phyloP scores from a whole-genome alignment of 1,140 invertebrate species.

The Tetragonula clypearis region DNA sequence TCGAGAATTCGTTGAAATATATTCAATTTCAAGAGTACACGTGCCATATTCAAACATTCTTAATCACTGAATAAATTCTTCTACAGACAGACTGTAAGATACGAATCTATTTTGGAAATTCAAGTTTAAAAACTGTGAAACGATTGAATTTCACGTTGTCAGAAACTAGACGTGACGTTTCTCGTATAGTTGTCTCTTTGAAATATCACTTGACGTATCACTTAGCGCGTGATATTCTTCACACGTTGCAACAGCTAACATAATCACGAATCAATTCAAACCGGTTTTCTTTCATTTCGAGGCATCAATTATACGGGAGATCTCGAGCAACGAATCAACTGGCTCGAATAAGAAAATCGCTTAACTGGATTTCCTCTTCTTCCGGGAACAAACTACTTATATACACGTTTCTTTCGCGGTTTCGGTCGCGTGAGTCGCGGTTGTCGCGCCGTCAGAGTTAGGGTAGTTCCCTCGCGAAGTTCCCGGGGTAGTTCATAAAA shows the following conservation, averaged over 20 bases:
- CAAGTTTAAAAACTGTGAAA: slow-evolving; percentile 27
- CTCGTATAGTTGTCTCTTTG: no score
- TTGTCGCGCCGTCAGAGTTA: not conserved
- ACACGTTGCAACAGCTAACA: not conserved
- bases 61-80: no score
- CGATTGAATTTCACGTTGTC: not conserved
- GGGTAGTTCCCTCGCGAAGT: not conserved
- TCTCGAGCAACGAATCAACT: not conserved
- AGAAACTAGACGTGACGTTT: not conserved
- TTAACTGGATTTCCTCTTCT: not conserved
- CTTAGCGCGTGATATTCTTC: no score
- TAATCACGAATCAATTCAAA: no score
- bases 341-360: no score
- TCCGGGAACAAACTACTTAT: not conserved
- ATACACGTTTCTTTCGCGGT: not conserved
- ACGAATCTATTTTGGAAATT: no score
- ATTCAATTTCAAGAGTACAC: no score
- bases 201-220: not conserved
- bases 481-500: not conserved
- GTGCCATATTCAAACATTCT: no score
- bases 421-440: not conserved
- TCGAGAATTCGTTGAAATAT: no score
- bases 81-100: no score
- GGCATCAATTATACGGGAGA: not conserved
- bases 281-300: not conserved